Base-by-base conservation (phyloP, 2,797 vertebrate species). In the Rousettus madagascariensis region DNA sequence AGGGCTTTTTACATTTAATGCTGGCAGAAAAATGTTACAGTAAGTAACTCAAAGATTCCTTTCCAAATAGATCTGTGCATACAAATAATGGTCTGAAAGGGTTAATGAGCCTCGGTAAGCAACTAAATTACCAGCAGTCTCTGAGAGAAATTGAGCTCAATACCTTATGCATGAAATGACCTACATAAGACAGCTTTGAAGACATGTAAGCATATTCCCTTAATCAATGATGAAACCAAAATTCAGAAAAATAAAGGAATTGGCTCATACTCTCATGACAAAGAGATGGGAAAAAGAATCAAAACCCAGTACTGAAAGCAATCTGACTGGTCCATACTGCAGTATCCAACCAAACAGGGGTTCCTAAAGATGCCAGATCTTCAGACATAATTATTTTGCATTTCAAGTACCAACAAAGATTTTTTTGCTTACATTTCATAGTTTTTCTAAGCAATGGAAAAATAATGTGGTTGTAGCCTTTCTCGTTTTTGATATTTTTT, bases 121-220 rank as follows among this genome's bases (percentile, higher is more conserved):
- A 86, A 74, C 41, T 33, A 65, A 94, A 43, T 97, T 93, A 38
- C 38, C 55, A 36, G 15, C 28, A 87, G 83, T 9, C 61, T 84
- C 61, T 16, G 41, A 85, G 59, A 51, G 83, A 93, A 96, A 95
- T 41, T 96, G 79, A 41, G n/a, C 38, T 75, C 57, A 53, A 49
- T 61, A 86, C 36, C 38, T 68, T 80, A 82, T 33, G 10, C 20
- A 17, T 78, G 57, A 82, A 88, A 91, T 96, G 59, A 93, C 95
- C 90, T 96, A 94, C 36, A 87, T 93, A 91, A 49, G 53, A 69
- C 9, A 71, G 7, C 53, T 96, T 96, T 82, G 91, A 97, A 96
- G 51, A 78, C 66, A 68, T 5, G 46, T 84, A 78, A 49, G 26
- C 36, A 46, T 84, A 75, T 80, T 85, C 57, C 22, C 63, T 84